Percentiles rank a stretch among this genome's conserved stretches.
Conservation (phyloP, 1,140 invertebrate species). For the Aradophagus sp. region DNA sequence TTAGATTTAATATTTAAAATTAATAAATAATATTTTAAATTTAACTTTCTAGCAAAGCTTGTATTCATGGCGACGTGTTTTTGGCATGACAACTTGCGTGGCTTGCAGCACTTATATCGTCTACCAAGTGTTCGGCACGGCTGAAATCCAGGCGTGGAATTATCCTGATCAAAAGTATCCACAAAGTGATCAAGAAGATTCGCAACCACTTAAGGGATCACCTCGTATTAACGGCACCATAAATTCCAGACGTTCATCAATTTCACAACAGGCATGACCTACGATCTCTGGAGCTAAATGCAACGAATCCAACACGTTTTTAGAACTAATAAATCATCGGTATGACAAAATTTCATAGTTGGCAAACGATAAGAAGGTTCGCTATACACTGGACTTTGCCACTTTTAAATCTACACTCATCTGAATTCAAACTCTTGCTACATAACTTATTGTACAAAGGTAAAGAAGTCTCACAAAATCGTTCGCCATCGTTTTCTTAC, state of each 20-base stretch:
- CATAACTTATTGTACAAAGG: too few relatives aligned
- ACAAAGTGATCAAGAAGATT: constrained; percentile 64
- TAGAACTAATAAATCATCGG: constrained; percentile 40
- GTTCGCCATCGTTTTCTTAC: too few relatives aligned
- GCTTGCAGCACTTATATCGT: constrained; percentile 80
- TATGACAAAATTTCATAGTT: constrained; percentile 36
- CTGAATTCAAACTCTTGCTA: constrained; percentile 5
- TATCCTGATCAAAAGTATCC: constrained; percentile 73
- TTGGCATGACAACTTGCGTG: constrained; percentile 80
- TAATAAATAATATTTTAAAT: neutral
- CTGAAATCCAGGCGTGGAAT: constrained; percentile 80
- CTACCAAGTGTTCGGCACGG: constrained; percentile 80
- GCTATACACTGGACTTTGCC: neutral
- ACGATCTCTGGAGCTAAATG: neutral
- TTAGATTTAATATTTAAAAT: too few relatives aligned
- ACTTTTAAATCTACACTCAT: neutral
- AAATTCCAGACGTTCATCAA: constrained; percentile 37
- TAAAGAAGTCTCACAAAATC: too few relatives aligned
- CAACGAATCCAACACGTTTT: constrained; percentile 16
- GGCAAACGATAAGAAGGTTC: neutral
- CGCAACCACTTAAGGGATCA: constrained; percentile 67
- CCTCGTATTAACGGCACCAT: constrained; percentile 61
- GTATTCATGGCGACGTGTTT: constrained; percentile 83
- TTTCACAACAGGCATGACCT: constrained; percentile 42
- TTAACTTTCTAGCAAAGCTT: constrained; percentile 75